These are phyloP conservation scores for Terebella lapidaria DNA, from an alignment of 2,888 invertebrate genomes.

Conservation along the genomic window DNA sequence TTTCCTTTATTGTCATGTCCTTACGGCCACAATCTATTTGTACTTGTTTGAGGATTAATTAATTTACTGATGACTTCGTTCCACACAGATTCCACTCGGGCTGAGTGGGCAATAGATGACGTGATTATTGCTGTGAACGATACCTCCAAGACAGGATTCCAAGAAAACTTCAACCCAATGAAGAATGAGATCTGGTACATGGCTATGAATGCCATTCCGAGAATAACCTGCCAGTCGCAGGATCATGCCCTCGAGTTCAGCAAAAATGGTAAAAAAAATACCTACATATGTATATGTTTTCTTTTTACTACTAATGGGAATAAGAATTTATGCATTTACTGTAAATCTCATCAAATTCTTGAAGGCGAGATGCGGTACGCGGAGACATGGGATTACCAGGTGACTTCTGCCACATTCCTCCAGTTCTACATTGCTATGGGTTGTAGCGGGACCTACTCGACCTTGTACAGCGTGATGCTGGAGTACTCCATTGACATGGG, in stretches of 20 bases:
- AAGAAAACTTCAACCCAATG: slow-evolving; percentile 48
- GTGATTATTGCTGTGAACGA: slow-evolving; percentile 52
- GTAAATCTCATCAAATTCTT: too few relatives aligned
- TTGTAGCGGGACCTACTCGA: slow-evolving; percentile 43
- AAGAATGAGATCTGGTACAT: slow-evolving; percentile 50
- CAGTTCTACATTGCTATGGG: slow-evolving; percentile 55
- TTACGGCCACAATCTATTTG: neutral
- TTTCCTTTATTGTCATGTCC: neutral
- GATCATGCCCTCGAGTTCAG: slow-evolving; percentile 51
- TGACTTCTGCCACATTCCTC: slow-evolving; percentile 50
- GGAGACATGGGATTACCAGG: slow-evolving; percentile 54
- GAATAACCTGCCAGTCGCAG: slow-evolving; percentile 45
- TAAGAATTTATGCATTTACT: too few relatives aligned
- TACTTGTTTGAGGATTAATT: neutral
- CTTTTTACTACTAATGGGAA: neutral
- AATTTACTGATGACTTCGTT: neutral
- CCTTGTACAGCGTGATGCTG: slow-evolving; percentile 43
- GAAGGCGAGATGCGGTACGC: slow-evolving; percentile 41
- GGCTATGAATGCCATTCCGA: slow-evolving; percentile 46
- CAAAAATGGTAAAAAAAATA: slow-evolving; percentile 32
- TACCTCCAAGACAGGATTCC: slow-evolving; percentile 45
- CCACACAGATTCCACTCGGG: slow-evolving; percentile 30
- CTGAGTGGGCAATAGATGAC: slow-evolving; percentile 54
- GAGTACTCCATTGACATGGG: slow-evolving; percentile 54
- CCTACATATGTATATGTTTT: neutral